Evolutionary conservation across 2,113 vertebrate genomes (phyloP).

Genomic region (Nicator chloris): DNA sequence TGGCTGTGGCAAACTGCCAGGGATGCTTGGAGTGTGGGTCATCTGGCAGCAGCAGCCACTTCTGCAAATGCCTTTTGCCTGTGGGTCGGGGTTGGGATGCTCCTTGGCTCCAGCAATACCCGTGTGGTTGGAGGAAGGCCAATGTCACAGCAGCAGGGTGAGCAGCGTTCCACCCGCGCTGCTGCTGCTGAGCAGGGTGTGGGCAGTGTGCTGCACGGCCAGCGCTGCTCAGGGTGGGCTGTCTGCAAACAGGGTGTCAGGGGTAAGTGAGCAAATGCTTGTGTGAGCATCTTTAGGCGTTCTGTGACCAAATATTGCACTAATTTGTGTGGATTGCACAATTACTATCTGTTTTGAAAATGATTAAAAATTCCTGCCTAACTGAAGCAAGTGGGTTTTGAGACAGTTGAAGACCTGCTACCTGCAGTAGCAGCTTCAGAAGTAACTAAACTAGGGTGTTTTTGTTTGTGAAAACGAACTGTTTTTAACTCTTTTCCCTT

Average conservation of each 20-base stretch:
- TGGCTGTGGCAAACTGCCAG: neutral
- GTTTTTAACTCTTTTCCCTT: neutral
- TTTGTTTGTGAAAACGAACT: neutral
- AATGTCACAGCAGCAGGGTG: accelerated
- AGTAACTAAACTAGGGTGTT: neutral
- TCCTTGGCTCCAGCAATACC: neutral
- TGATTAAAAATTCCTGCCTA: neutral
- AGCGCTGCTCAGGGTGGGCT: too few relatives aligned
- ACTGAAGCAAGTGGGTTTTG: neutral
- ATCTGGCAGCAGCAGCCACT: neutral
- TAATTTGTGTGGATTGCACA: too few relatives aligned
- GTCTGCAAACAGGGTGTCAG: neutral
- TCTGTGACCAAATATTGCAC: neutral
- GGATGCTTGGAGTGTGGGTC: neutral
- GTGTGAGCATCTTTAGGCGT: neutral
- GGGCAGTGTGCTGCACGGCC: accelerated
- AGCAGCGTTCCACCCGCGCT: accelerated
- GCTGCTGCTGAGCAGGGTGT: accelerated
- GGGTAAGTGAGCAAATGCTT: neutral
- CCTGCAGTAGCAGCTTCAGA: neutral
- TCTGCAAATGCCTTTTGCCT: neutral
- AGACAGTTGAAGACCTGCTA: neutral
- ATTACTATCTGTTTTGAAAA: neutral
- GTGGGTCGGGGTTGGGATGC: accelerated
- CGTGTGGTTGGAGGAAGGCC: neutral